These are phyloP conservation scores for Pseudococcus longispinus DNA, from an alignment of 2,888 invertebrate genomes.

Conservation along the genomic window DNA sequence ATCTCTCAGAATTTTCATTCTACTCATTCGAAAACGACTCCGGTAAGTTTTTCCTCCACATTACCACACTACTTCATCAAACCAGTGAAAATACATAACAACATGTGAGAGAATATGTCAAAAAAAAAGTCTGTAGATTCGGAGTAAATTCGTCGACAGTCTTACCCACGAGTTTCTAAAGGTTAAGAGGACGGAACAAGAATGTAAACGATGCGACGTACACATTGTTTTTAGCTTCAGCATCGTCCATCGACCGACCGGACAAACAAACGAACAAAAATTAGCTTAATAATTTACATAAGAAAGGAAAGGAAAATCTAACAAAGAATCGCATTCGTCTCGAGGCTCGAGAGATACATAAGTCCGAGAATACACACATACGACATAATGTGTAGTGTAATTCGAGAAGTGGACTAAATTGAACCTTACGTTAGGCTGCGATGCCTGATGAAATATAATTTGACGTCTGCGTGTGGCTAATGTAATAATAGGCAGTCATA, in stretches of 20 bases:
- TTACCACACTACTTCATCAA: background rate
- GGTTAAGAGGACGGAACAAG: constrained; percentile 41
- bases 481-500: constrained; percentile 52
- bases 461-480: constrained; percentile 54
- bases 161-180: background rate
- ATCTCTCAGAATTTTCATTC: no score
- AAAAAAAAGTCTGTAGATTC: background rate
- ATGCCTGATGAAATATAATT: constrained; percentile 50
- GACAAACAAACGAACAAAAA: background rate
- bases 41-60: background rate
- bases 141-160: background rate
- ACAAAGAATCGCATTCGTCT: background rate
- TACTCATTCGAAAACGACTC: no score
- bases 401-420: constrained; percentile 51
- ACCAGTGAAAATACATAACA: background rate
- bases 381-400: constrained; percentile 31
- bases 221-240: constrained; percentile 24
- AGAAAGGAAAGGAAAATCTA: background rate
- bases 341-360: background rate
- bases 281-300: constrained; percentile 32
- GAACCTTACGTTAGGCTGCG: constrained; percentile 34
- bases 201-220: constrained; percentile 8
- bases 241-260: background rate
- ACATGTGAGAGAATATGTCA: background rate
- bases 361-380: background rate